phyloP scores from a whole-genome alignment of 1,140 invertebrate genomes.

The Drosophila nigromelanica region DNA sequence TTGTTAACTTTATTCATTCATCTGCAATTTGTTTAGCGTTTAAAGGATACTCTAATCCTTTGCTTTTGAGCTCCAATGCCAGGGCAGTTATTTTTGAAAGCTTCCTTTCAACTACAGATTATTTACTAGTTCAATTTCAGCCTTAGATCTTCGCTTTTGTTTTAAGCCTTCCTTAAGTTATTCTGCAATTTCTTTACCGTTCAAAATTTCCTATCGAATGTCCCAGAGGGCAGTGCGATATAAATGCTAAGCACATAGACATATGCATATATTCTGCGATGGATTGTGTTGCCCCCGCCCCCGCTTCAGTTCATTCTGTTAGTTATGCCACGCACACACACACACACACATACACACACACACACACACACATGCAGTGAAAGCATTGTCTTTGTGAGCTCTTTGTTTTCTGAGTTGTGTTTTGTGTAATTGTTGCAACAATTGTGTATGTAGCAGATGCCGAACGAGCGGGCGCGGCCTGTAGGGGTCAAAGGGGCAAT shows the following conservation, averaged over 20 bases:
- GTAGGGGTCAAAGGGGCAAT: constrained; percentile 32
- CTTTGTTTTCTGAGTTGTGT: constrained; percentile 60
- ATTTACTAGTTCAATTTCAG: no score
- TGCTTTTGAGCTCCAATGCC: no score
- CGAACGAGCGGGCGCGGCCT: not conserved
- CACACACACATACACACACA: not conserved
- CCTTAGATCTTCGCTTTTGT: no score
- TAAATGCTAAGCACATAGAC: constrained; percentile 2
- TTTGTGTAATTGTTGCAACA: constrained; percentile 79
- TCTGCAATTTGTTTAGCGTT: no score
- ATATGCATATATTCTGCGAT: not conserved
- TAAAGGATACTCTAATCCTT: no score
- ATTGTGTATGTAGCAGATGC: constrained; percentile 44
- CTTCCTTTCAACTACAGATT: no score
- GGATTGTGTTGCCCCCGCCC: not conserved
- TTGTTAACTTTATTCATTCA: no score
- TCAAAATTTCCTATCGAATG: not conserved
- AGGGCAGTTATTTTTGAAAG: no score
- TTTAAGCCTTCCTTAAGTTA: no score
- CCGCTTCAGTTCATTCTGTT: not conserved
- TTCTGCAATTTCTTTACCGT: not conserved
- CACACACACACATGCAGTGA: not conserved
- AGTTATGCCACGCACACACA: constrained; percentile 20
- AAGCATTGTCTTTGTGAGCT: constrained; percentile 34
- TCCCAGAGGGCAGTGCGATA: constrained; percentile 1